A percentile compares a stretch with the other conserved stretches of the same genome.
Evolutionary conservation across 2,797 vertebrate genomes (phyloP).

Genomic region (Rhinophrynus dorsalis): DNA sequence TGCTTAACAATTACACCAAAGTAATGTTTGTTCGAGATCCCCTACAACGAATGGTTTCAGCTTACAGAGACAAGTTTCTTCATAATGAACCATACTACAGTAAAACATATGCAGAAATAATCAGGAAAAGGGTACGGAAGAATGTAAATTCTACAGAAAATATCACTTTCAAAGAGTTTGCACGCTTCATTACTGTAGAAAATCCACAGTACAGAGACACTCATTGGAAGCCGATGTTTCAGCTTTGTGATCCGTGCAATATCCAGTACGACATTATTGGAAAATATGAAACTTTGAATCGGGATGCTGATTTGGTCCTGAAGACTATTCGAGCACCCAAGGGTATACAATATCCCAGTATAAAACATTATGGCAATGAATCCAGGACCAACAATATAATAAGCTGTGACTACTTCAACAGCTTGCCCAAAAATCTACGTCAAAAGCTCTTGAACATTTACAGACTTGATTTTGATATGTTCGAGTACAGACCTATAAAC

Average conservation of each 20-base stretch:
- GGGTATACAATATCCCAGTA: constrained; percentile 51
- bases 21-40: constrained; percentile 65
- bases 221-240: constrained; percentile 65
- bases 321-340: constrained; percentile 54
- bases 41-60: constrained; percentile 62
- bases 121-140: constrained; percentile 55
- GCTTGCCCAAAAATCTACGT: constrained; percentile 51
- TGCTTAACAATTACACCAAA: constrained; percentile 62
- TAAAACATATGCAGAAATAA: constrained; percentile 42
- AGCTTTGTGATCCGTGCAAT: constrained; percentile 65
- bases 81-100: constrained; percentile 52
- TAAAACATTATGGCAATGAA: constrained; percentile 53
- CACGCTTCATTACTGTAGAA: constrained; percentile 48
- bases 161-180: constrained; percentile 65
- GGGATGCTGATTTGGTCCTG: constrained; percentile 59
- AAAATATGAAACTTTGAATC: constrained; percentile 58
- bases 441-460: constrained; percentile 55
- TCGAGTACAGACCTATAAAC: constrained; percentile 52
- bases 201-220: constrained; percentile 38
- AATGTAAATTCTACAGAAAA: constrained; percentile 45
- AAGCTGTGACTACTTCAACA: constrained; percentile 55
- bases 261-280: constrained; percentile 61
- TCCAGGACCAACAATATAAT: constrained; percentile 53
- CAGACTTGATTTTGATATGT: constrained; percentile 59
- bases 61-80: constrained; percentile 65